Conservation (phyloP, 1,140 invertebrate species). For the Lordiphosa mommai region DNA sequence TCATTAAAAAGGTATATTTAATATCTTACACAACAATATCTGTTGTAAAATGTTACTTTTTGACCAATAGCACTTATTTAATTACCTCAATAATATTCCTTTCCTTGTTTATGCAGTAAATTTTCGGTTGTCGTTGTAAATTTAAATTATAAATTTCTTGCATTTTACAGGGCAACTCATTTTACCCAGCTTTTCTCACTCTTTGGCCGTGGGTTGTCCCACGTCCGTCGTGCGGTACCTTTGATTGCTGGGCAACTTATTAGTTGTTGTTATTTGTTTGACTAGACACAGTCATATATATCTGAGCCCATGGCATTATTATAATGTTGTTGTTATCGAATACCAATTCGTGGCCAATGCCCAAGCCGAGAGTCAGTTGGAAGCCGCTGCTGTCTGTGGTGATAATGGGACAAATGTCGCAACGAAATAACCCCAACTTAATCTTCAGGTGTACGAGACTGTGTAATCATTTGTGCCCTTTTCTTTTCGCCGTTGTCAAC, state of each 20-base stretch:
- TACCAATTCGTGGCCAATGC: neutral
- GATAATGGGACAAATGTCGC: slow-evolving; percentile 72
- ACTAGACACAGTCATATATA: slow-evolving; percentile 74
- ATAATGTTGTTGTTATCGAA: slow-evolving; percentile 35
- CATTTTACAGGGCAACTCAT: slow-evolving; percentile 45
- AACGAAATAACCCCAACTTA: slow-evolving; percentile 59
- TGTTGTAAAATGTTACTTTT: too few species aligned
- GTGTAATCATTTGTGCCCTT: slow-evolving; percentile 63
- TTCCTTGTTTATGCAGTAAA: neutral
- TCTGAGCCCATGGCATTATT: slow-evolving; percentile 17
- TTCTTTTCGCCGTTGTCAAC: slow-evolving; percentile 65
- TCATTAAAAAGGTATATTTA: too few species aligned
- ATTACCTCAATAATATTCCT: too few species aligned
- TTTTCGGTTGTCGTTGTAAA: slow-evolving; percentile 45
- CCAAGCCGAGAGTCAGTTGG: slow-evolving; percentile 41
- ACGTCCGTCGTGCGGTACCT: slow-evolving; percentile 64
- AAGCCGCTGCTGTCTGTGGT: slow-evolving; percentile 71
- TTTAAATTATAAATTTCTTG: slow-evolving; percentile 68
- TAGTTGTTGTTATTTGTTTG: slow-evolving; percentile 78
- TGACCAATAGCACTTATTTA: too few species aligned
- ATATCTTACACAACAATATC: too few species aligned
- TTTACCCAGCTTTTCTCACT: slow-evolving; percentile 27
- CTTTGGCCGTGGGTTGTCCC: slow-evolving; percentile 11
- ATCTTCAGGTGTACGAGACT: slow-evolving; percentile 40
- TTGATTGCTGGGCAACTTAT: slow-evolving; percentile 74